Conservation (phyloP, 1,140 invertebrate genomes). For the Sesamia nonagrioides region DNA sequence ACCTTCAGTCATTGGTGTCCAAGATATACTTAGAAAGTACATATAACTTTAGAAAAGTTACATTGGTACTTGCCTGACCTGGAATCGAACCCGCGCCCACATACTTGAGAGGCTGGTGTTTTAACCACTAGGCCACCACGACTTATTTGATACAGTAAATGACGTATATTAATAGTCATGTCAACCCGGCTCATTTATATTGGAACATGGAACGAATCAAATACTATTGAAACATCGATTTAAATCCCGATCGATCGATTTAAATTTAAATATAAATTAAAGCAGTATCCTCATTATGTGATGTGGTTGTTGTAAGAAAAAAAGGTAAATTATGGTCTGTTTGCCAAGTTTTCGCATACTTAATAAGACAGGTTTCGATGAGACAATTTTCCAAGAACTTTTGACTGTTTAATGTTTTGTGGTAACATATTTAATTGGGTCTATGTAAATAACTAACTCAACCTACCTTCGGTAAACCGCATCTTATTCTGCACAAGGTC, state of each 20-base stretch:
- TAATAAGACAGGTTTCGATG: neutral
- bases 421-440: conserved; percentile 2
- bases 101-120: no score
- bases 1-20: no score
- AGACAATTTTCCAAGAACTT: conserved; percentile 17
- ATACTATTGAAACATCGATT: neutral
- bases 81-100: no score
- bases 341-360: neutral
- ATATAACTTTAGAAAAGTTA: no score
- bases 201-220: neutral
- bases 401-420: conserved; percentile 1
- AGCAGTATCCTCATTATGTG: neutral
- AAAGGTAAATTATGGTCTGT: neutral
- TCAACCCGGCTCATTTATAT: neutral
- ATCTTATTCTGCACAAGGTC: neutral
- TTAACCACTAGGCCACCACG: no score
- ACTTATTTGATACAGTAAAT: no score
- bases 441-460: neutral
- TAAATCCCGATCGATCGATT: no score
- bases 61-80: no score
- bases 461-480: neutral
- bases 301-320: neutral
- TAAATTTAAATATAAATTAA: conserved; percentile 8
- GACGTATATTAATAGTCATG: no score
- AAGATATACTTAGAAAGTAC: no score